phyloP scores from a whole-genome alignment of 1,140 invertebrate species.

The Arion vulgaris region DNA sequence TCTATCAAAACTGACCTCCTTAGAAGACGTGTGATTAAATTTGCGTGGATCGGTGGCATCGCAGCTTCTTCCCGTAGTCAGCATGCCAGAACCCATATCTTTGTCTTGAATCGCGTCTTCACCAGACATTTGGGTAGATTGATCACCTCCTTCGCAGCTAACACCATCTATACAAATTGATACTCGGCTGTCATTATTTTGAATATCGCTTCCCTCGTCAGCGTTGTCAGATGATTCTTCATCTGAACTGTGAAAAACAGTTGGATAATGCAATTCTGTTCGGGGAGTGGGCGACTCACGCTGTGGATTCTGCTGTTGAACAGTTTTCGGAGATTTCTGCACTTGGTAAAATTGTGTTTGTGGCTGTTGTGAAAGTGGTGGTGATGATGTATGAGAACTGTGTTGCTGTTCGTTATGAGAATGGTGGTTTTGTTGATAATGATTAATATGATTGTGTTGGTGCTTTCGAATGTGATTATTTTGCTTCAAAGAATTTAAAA shows the following conservation, averaged over 20 bases:
- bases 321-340: background rate
- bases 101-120: background rate
- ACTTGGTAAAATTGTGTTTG: background rate
- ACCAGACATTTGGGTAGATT: background rate
- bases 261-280: background rate
- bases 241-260: background rate
- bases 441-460: background rate
- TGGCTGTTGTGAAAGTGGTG: background rate
- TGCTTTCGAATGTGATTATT: background rate
- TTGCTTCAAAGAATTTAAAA: background rate
- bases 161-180: background rate
- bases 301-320: background rate
- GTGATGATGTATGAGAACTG: background rate
- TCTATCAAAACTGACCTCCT: conserved; percentile 24
- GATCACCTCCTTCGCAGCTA: background rate
- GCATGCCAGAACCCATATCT: background rate
- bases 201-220: background rate
- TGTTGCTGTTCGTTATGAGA: background rate
- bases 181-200: background rate
- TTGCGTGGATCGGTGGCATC: background rate
- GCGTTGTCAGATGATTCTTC: background rate
- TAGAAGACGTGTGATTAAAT: background rate
- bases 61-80: background rate
- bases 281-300: background rate
- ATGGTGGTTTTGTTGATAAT: background rate